Evolutionary conservation across 1,140 invertebrate species (phyloP).

Genomic region (Oncopeltus fasciatus): DNA sequence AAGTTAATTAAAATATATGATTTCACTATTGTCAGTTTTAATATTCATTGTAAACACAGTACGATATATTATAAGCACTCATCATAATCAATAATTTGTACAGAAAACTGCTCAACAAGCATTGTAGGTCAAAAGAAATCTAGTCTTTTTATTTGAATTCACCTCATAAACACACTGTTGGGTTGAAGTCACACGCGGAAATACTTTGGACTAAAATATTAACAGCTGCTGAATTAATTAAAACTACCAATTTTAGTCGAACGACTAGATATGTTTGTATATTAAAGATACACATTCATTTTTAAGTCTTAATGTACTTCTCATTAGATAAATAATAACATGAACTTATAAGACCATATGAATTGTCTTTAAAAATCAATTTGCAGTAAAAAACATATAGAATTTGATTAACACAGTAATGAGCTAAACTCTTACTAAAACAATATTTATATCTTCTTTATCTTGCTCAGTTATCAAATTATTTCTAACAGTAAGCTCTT

Average conservation of each 20-base stretch:
- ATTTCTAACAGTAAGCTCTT: not conserved
- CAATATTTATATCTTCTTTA: not conserved
- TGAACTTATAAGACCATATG: not conserved
- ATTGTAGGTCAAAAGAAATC: too few species aligned
- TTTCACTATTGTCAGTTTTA: too few species aligned
- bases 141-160: too few species aligned
- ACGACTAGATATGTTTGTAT: conserved; percentile 1
- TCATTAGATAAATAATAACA: not conserved
- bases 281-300: not conserved
- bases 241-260: not conserved
- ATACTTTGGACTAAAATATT: too few species aligned
- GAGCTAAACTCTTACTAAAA: not conserved
- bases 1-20: too few species aligned
- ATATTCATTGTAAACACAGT: too few species aligned
- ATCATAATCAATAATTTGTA: too few species aligned
- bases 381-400: not conserved
- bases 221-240: too few species aligned
- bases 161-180: too few species aligned
- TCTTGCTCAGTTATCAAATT: not conserved
- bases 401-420: not conserved
- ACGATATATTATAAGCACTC: too few species aligned
- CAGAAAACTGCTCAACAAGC: not conserved
- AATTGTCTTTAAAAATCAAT: not conserved
- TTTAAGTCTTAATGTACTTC: not conserved
- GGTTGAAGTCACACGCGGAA: too few species aligned